Conservation (phyloP, 2,888 invertebrate species). For the Eupithecia subfuscata region DNA sequence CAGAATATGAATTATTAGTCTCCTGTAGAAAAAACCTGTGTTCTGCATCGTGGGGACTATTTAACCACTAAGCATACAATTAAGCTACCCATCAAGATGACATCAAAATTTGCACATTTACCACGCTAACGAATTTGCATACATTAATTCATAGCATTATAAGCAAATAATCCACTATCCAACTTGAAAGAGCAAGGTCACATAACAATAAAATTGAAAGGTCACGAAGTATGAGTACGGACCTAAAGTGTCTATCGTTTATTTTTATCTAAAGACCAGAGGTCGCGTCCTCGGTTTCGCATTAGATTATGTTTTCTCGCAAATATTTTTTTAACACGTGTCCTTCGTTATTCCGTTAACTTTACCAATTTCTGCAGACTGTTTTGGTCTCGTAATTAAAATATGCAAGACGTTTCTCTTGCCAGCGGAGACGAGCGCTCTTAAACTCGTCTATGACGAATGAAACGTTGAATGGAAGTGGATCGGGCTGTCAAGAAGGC, state of each 20-base stretch:
- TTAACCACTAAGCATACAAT: not conserved
- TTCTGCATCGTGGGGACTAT: too few relatives aligned
- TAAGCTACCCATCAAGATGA: not conserved
- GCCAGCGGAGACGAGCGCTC: too few relatives aligned
- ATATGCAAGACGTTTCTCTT: not conserved
- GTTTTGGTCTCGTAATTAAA: not conserved
- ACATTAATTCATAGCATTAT: constrained; percentile 11
- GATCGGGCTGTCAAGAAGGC: too few relatives aligned
- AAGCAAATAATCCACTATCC: constrained; percentile 17
- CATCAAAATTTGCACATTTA: not conserved
- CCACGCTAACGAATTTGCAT: not conserved
- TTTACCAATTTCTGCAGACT: not conserved
- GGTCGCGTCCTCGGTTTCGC: not conserved
- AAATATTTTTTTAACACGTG: not conserved
- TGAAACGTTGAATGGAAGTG: too few relatives aligned
- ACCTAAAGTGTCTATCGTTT: not conserved
- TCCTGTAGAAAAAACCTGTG: too few relatives aligned
- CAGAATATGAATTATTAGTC: too few relatives aligned
- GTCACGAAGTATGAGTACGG: constrained; percentile 11
- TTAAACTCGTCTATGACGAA: too few relatives aligned
- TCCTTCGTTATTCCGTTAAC: not conserved
- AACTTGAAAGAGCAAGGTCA: constrained; percentile 42
- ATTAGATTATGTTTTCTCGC: not conserved
- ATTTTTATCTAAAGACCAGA: constrained; percentile 5
- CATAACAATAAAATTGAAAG: constrained; percentile 38